Evolutionary conservation across 2,888 invertebrate genomes (phyloP), one percentile per base, ranked within the genome.

Genomic region (Parnassius apollo): DNA sequence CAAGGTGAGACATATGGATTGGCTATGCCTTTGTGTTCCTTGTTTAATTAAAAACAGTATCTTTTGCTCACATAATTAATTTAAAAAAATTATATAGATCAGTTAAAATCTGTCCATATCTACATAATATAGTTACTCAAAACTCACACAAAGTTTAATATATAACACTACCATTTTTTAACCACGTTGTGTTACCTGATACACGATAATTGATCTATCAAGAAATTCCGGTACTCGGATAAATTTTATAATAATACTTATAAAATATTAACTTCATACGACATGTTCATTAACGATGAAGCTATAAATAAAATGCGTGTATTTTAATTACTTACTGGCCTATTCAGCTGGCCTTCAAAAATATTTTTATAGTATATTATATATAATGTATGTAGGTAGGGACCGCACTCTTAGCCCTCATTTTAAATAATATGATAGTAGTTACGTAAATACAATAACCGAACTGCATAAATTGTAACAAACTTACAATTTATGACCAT

Each of bases 251-350:
- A 58, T 62, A 48, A 54, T 45, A 11, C 48, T 62, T 50, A 59
- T 35, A 63, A 63, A 63, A 59, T 45, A 59, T 59, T 59, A 59
- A 59, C 63, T 55, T 55, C 22, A 45, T 59, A 25, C 58, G 51
- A 59, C 50, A 50, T 52, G 59, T 63, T 63, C 55, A 63, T 59
- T 56, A 59, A 63, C 50, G 51, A 44, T 51, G 45, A 46, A 46
- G 51, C 54, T 51, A 59, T 62, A 62, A 62, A 58, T 44, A 58
- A 62, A 42, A 13, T 22, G 53, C 10, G 18, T 53, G 62, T 49
- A 62, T 53, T 62, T 62, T 62, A 57, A 58, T 62, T 62, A 62
- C 53, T 62, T 52, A 57, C 57, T 22, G 54, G 48, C 62, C 53
- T 25, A 54, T 53, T 4, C 25, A 4, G 35, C 35, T 35, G 35